Base-by-base conservation (phyloP, 2,888 invertebrate genomes). In the Dryobotodes eremita region DNA sequence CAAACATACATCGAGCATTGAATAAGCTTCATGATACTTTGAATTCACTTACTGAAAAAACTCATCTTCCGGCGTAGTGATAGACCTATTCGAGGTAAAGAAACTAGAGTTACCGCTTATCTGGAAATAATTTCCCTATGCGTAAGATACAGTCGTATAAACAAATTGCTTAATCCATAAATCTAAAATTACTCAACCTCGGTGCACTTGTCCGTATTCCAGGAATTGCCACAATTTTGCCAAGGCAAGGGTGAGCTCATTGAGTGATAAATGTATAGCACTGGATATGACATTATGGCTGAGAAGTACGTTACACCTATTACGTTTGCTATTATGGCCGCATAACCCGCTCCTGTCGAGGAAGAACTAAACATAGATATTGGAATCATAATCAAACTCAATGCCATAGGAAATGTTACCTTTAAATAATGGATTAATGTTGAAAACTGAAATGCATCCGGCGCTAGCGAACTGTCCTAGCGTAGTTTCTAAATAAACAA, bases 401-500 rank as follows among this genome's bases (percentile, higher is more conserved):
- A 68, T 80, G 75, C 46, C 65, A 75, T 66, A 55, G 59, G 59
- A 70, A 72, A 69, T 80, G 86, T 86, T 95, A 98, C 99, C 99
- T 98, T 99, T 99, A 92, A 99, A 98, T 65, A 99, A 95, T 1
- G 99, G 99, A 75, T 97, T 98, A 90, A 98, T 97, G 88, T 98
- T 98, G 95, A 98, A 99, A 85, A 98, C 97, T 36, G 98, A 98
- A 85, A 98, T 98, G 88, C 98, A 98, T 86, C 99, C 98, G 59
- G 98, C 98, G 89, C 98, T 98, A 50, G 98, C 97, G 94, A 98
- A 98, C 92, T 99, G 99, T 31, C 99, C 99, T 89, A 99, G 97
- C 1, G 98, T 97, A 0, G 98, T 98, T 95, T 99, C 99, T 97
- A 99, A 97, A 92, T 99, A 98, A 92, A 99, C 99, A 83, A 99